Conservation (phyloP, 1,140 invertebrate species). For the Tenebrio molitor region DNA sequence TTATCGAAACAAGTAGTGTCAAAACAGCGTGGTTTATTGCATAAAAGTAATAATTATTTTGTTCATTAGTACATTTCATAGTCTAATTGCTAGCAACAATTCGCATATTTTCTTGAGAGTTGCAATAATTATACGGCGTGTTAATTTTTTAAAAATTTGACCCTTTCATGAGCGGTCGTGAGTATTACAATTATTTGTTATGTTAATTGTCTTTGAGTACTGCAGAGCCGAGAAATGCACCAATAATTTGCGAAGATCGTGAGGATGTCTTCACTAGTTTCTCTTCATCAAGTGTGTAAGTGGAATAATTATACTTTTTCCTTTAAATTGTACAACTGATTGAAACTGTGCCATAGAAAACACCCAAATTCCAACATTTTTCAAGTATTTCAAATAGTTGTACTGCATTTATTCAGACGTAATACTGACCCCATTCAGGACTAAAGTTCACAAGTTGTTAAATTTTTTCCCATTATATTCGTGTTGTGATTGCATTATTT, state of each 20-base stretch:
- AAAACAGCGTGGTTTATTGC: neutral
- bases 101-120: neutral
- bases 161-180: neutral
- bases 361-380: slow-evolving; percentile 16
- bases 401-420: neutral
- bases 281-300: slow-evolving; percentile 23
- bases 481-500: slow-evolving; percentile 32
- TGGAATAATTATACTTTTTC: slow-evolving; percentile 26
- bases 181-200: neutral
- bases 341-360: slow-evolving; percentile 7
- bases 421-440: slow-evolving; percentile 1
- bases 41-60: neutral
- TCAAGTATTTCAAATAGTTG: neutral
- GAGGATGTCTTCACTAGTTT: slow-evolving; percentile 15
- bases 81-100: neutral
- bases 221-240: slow-evolving; percentile 7
- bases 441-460: neutral
- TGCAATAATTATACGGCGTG: neutral
- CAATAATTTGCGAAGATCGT: neutral
- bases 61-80: neutral
- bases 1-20: neutral
- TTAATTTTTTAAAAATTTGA: neutral
- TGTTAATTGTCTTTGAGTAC: neutral
- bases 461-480: slow-evolving; percentile 29
- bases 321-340: neutral